Evolutionary conservation across 2,888 invertebrate genomes (phyloP).

Genomic region (Anagyrus pseudococci): DNA sequence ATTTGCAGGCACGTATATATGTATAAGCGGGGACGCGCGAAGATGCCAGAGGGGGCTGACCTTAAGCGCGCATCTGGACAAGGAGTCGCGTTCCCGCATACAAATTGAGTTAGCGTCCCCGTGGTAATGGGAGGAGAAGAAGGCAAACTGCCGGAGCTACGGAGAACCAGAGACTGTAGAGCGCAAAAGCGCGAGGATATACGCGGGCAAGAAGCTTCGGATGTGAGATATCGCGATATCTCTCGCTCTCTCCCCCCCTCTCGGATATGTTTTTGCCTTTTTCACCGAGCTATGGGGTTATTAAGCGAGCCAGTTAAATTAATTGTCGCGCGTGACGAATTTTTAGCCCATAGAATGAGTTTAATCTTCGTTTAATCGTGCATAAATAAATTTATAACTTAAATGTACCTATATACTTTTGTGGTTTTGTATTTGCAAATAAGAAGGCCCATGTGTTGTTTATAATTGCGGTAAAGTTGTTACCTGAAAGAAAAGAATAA

Average conservation of each 20-base stretch:
- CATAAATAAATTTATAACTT: too few relatives aligned
- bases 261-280: not conserved
- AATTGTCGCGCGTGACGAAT: too few relatives aligned
- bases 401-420: too few relatives aligned
- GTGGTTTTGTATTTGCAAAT: too few relatives aligned
- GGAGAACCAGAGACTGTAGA: not conserved
- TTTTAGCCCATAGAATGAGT: too few relatives aligned
- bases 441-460: too few relatives aligned
- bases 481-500: too few relatives aligned
- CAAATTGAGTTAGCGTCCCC: conserved; percentile 58
- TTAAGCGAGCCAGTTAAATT: too few relatives aligned
- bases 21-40: conserved; percentile 43
- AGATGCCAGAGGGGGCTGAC: conserved; percentile 44
- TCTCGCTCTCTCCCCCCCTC: not conserved
- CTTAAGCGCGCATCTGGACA: conserved; percentile 56
- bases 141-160: conserved; percentile 13
- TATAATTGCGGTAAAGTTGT: too few relatives aligned
- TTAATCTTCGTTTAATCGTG: too few relatives aligned
- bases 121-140: conserved; percentile 48
- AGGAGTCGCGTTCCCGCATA: conserved; percentile 54
- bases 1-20: conserved; percentile 34
- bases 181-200: not conserved
- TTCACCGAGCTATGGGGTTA: not conserved
- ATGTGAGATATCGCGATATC: not conserved
- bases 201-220: too few relatives aligned